Conservation (phyloP, 2,888 invertebrate genomes). For the Crematogaster levior region DNA sequence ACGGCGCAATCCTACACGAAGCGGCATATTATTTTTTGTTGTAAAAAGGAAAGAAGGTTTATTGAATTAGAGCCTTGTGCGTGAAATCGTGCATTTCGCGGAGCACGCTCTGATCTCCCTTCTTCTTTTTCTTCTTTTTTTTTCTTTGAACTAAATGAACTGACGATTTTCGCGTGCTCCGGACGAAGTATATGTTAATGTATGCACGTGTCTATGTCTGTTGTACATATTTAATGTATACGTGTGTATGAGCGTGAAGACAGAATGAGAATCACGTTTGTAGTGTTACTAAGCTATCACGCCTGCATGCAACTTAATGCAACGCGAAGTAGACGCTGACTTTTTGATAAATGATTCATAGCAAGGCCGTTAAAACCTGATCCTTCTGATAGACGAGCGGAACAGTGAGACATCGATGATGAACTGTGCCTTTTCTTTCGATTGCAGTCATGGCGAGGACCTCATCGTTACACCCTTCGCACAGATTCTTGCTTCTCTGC, state of each 20-base stretch:
- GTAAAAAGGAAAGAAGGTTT: neutral
- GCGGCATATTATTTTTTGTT: neutral
- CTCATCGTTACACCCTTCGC: conserved; percentile 99
- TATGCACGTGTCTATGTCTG: neutral
- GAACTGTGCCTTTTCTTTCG: conserved; percentile 53
- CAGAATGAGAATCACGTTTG: conserved; percentile 11
- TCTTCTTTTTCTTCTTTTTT: neutral
- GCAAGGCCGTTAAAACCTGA: conserved; percentile 10
- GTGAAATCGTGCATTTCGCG: neutral
- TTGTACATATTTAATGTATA: conserved; percentile 15
- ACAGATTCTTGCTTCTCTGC: conserved; percentile 99
- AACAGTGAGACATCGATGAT: neutral
- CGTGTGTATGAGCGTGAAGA: neutral
- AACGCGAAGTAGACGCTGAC: conserved; percentile 40
- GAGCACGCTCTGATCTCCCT: neutral
- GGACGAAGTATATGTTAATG: neutral
- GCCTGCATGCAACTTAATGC: conserved; percentile 68
- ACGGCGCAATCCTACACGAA: neutral
- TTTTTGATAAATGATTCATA: conserved; percentile 28
- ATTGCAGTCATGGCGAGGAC: conserved; percentile 97
- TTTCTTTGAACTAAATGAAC: too few species aligned
- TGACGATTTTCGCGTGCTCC: neutral
- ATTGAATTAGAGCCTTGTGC: neutral
- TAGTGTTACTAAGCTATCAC: conserved; percentile 28
- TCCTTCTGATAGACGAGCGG: neutral